Evolutionary conservation across 35 echinoderm and acorn worm genomes (phyloP).

Genomic region (Hemicentrotus pulcherrimus): DNA sequence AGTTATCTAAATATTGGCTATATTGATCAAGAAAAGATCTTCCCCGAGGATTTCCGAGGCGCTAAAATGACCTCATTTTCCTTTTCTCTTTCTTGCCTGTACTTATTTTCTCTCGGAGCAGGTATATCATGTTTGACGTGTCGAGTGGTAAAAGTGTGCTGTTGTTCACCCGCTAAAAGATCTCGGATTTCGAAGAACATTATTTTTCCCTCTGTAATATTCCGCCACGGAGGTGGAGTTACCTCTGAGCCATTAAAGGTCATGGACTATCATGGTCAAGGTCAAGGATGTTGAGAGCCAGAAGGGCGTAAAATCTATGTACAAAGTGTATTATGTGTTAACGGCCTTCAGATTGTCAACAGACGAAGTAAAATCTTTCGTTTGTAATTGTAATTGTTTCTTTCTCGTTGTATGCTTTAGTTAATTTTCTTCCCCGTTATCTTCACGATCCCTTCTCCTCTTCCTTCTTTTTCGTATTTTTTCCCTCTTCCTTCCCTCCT

Average conservation of each 20-base stretch:
- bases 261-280: not conserved
- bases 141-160: not conserved
- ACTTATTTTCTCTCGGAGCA: not conserved
- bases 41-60: not conserved
- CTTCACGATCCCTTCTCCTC: no score
- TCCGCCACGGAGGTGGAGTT: not conserved
- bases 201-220: not conserved
- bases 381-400: no score
- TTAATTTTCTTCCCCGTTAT: no score
- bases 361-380: no score
- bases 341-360: no score
- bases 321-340: no score
- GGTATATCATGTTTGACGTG: not conserved
- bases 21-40: not conserved
- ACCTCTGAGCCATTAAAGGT: not conserved
- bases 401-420: no score
- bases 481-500: not conserved
- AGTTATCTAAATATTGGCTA: conserved; percentile 6
- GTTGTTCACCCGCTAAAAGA: not conserved
- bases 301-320: no score
- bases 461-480: no score
- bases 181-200: not conserved
- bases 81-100: not conserved
- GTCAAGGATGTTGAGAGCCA: not conserved
- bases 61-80: conserved; percentile 1